Evolutionary conservation across 2,797 vertebrate genomes (phyloP), one percentile per base, ranked within the genome.

Genomic region (Arrhamphus sclerolepis): DNA sequence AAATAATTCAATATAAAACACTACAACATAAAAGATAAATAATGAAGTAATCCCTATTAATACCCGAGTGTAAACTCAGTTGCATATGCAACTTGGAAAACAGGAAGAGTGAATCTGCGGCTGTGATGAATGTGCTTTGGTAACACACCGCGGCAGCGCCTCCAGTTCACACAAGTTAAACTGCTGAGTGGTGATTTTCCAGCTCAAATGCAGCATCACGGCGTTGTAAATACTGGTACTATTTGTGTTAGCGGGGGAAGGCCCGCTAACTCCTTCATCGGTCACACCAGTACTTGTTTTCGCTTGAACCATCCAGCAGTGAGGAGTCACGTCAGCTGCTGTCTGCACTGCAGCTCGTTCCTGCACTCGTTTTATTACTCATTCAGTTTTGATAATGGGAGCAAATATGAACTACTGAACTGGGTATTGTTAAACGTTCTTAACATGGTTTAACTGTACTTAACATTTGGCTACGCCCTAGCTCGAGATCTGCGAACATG

Each of bases 151-250:
- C 10, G 0, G 55, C 49, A 41, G 70, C 65, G 21, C 59, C 39
- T 10, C 16, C 9, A 54, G 40, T 40, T 48, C 7, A 70, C 43
- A 34, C 8, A 34, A 11, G 31, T 34, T 34, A 34, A 34, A 34
- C 19, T 65, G 67, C 67, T 60, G 56, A 72, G 43, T 22, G 13
- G 24, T 64, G 17, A 19, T 46, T 49, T 66, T 46, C 42, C 31
- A 5, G 40, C 20, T 54, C 19, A 64, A 57, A 62, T 5, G 31
- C 47, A 47, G 40, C 56, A 53, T 26, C 2, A 1, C 0, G 18
- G 21, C 1, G 29, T 43, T 48, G 58, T 56, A 63, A 62, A 55
- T 62, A 18, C 43, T n/a, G 14, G 39, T 29, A 40, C 8, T 34
- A 9, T 13, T 9, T 34, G 31, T 34, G 31, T 34, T 34, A 11